phyloP scores from a whole-genome alignment of 2,888 invertebrate species.

The Meta bourneti region DNA sequence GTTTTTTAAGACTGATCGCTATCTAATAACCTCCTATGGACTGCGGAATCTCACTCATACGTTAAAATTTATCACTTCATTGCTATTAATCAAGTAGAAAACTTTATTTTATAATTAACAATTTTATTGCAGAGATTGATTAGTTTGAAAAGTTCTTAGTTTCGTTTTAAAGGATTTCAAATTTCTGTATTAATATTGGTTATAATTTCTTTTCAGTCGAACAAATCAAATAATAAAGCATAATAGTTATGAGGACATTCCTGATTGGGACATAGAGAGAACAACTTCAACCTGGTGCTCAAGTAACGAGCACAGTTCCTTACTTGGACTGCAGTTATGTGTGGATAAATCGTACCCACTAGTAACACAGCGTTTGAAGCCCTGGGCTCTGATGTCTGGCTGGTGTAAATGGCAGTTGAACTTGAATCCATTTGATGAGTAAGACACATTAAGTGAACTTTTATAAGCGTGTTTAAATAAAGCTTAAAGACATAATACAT shows the following conservation, averaged over 20 bases:
- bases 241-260: conserved; percentile 16
- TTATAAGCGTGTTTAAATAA: too few species aligned
- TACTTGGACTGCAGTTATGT: conserved; percentile 50
- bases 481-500: too few species aligned
- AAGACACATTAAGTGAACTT: not conserved
- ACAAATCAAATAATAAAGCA: conserved; percentile 53
- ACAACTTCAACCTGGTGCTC: conserved; percentile 23
- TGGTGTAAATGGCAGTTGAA: conserved; percentile 18
- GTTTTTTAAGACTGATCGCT: too few species aligned
- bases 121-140: too few species aligned
- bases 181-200: too few species aligned
- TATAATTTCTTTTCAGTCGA: conserved; percentile 23
- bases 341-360: conserved; percentile 26
- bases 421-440: conserved; percentile 23
- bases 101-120: too few species aligned
- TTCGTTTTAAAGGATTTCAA: too few species aligned
- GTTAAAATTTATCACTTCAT: too few species aligned
- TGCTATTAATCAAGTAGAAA: too few species aligned
- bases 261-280: conserved; percentile 48
- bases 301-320: not conserved
- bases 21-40: too few species aligned
- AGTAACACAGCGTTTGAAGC: conserved; percentile 47
- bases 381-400: conserved; percentile 62
- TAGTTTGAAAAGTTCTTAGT: too few species aligned
- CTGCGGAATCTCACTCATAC: too few species aligned